Evolutionary conservation across 2,888 invertebrate genomes (phyloP).

Genomic region (Byasa hedistus): DNA sequence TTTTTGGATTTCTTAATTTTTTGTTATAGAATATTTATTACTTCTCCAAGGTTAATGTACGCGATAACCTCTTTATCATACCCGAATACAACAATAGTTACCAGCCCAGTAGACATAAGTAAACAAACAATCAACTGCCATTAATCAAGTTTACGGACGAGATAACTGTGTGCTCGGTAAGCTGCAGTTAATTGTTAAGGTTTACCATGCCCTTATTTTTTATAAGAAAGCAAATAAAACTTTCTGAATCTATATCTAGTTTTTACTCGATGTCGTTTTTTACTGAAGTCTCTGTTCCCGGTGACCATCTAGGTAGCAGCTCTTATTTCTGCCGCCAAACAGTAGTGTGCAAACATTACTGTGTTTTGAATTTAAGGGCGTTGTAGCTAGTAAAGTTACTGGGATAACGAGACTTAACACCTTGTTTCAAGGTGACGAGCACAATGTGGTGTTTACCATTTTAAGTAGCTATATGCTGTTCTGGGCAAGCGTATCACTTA

Average conservation of each 20-base stretch:
- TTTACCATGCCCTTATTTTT: background rate
- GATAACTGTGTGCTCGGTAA: background rate
- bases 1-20: no score
- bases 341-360: no score
- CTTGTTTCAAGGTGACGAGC: no score
- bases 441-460: background rate
- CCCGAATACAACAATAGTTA: constrained; percentile 20
- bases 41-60: constrained; percentile 1
- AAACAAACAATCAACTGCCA: constrained; percentile 22
- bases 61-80: constrained; percentile 26
- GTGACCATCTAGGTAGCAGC: no score
- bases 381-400: no score
- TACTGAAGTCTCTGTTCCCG: no score
- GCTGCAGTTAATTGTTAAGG: background rate
- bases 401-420: no score
- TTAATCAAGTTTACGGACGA: constrained; percentile 22
- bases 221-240: no score
- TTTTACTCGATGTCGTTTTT: background rate
- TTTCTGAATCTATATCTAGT: background rate
- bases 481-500: no score
- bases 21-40: background rate
- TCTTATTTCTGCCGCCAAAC: no score
- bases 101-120: constrained; percentile 8
- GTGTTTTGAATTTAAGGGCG: no score
- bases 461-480: no score